Conservation (phyloP, 2,113 vertebrate species). For the Spea bombifrons region DNA sequence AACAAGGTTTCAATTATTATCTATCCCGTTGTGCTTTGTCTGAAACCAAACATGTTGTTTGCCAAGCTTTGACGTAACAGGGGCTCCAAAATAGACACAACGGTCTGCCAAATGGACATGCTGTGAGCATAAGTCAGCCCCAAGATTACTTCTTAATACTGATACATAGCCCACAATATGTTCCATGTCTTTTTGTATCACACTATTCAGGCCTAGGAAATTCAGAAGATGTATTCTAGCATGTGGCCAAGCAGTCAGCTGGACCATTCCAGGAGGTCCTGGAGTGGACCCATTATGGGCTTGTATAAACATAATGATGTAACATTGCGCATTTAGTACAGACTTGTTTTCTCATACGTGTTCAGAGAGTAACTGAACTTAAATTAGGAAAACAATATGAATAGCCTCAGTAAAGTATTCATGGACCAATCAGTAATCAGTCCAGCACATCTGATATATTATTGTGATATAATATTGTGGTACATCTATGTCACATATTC, state of each 20-base stretch:
- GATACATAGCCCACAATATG: neutral
- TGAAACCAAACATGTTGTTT: neutral
- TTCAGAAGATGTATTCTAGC: neutral
- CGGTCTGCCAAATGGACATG: neutral
- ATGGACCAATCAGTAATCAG: too few species aligned
- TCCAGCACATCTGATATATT: too few species aligned
- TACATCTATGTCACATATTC: too few species aligned
- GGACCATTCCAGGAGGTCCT: neutral
- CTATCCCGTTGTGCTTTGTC: neutral
- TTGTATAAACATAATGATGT: too few species aligned
- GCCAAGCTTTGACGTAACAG: conserved; percentile 1
- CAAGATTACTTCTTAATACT: conserved; percentile 2
- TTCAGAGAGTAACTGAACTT: too few species aligned
- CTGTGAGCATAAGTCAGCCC: neutral
- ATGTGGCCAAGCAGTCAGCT: neutral
- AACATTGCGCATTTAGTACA: too few species aligned
- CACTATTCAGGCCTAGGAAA: neutral
- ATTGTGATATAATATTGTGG: too few species aligned
- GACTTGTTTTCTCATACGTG: too few species aligned
- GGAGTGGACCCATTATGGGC: too few species aligned
- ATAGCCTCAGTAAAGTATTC: too few species aligned
- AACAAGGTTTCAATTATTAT: conserved; percentile 2
- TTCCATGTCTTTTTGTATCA: neutral
- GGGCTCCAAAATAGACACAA: neutral
- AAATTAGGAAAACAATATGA: too few species aligned